Percentiles rank a stretch among this genome's conserved stretches.
These are phyloP conservation scores for Parazoanthus darwini DNA, from an alignment of 92 coral and sea anemone genomes.

Conservation along the genomic window DNA sequence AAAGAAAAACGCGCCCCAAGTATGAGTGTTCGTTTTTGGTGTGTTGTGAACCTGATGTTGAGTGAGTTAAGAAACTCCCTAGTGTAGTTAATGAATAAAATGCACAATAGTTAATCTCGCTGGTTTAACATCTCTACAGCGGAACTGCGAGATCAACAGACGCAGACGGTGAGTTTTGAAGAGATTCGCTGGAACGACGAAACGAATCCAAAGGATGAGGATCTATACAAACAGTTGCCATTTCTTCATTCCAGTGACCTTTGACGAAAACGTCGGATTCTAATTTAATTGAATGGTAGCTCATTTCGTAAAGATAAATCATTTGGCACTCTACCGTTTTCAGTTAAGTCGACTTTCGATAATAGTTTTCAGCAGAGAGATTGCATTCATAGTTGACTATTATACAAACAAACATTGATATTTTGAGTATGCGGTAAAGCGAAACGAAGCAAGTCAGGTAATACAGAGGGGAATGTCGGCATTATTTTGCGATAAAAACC, in stretches of 20 bases:
- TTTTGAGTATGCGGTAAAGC: too few relatives aligned
- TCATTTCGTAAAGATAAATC: not conserved
- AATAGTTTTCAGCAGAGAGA: too few relatives aligned
- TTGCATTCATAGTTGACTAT: too few relatives aligned
- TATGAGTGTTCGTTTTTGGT: not conserved
- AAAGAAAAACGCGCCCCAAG: too few relatives aligned
- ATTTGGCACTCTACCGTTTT: too few relatives aligned
- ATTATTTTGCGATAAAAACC: too few relatives aligned
- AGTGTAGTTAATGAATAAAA: not conserved
- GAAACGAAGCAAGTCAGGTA: too few relatives aligned
- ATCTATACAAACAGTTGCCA: constrained; percentile 21
- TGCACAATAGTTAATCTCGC: not conserved
- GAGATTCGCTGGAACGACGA: not conserved
- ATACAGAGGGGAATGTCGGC: too few relatives aligned
- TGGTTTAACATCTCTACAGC: not conserved
- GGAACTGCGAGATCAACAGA: constrained; percentile 13
- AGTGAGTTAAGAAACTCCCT: not conserved
- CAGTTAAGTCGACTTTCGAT: too few relatives aligned
- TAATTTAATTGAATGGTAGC: not conserved
- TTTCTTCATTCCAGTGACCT: constrained; percentile 37
- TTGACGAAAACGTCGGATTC: not conserved
- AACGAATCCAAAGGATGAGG: not conserved
- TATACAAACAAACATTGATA: too few relatives aligned
- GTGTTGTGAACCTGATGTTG: too few relatives aligned
- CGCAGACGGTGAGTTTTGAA: constrained; percentile 2